phyloP scores from a whole-genome alignment of 2,113 vertebrate species.

The Megaptera novaeangliae region DNA sequence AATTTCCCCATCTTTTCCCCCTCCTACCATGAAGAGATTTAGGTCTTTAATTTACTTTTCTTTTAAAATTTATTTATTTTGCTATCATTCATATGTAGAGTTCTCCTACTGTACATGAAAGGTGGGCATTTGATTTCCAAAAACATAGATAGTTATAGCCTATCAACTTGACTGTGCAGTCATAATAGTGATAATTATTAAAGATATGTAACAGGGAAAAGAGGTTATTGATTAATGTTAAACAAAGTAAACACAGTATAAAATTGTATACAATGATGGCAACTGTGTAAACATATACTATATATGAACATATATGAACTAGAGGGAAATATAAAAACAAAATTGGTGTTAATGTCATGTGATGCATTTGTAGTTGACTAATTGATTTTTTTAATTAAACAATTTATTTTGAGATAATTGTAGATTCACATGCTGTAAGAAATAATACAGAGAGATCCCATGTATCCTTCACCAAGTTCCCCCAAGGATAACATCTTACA shows the following conservation, averaged over 20 bases:
- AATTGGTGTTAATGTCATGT: not conserved
- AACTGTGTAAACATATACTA: not conserved
- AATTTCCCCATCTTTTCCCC: not conserved
- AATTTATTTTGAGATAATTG: not conserved
- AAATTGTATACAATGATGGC: not conserved
- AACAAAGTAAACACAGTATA: not conserved
- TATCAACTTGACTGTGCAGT: not conserved
- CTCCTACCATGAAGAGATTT: not conserved
- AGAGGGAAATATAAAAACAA: not conserved
- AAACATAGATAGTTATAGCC: not conserved
- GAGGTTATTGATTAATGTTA: not conserved
- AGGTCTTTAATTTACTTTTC: not conserved
- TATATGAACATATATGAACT: not conserved
- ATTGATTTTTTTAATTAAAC: not conserved
- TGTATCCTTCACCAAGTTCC: not conserved
- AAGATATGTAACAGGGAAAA: not conserved
- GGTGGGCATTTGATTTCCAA: not conserved
- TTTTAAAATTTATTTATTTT: not conserved
- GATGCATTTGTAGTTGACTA: not conserved
- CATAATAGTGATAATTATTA: constrained; percentile 27
- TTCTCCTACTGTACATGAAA: not conserved
- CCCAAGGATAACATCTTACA: not conserved
- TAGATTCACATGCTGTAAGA: not conserved
- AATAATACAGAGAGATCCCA: not conserved
- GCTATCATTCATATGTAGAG: not conserved